Evolutionary conservation across 2,797 vertebrate genomes (phyloP).

Genomic region (Tiaroga cobitis): DNA sequence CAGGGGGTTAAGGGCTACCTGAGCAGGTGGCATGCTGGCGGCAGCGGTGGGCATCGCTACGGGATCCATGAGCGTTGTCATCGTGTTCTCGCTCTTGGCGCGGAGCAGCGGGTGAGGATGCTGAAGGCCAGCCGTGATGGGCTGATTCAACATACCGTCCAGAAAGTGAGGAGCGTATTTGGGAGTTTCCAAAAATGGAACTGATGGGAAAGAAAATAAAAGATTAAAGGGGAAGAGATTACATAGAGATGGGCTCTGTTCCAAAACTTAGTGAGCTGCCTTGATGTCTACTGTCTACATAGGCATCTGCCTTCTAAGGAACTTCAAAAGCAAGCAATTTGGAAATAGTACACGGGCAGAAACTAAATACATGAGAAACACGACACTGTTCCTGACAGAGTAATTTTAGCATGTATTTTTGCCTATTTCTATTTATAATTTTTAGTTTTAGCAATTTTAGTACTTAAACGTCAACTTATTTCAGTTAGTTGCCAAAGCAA

Average conservation of each 20-base stretch:
- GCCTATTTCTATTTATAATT: neutral
- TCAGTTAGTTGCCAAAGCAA: too few species aligned
- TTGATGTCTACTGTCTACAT: neutral
- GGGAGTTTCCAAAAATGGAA: slow-evolving; percentile 91
- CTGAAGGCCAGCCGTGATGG: slow-evolving; percentile 77
- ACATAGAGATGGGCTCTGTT: slow-evolving; percentile 5
- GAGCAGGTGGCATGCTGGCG: slow-evolving; percentile 71
- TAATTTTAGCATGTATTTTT: neutral
- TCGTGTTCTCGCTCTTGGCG: slow-evolving; percentile 91
- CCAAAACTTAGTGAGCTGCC: neutral
- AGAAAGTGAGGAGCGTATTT: slow-evolving; percentile 83
- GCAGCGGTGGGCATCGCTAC: slow-evolving; percentile 72
- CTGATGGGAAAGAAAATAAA: slow-evolving; percentile 65
- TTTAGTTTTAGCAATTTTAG: neutral
- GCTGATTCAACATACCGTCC: slow-evolving; percentile 80
- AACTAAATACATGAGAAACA: neutral
- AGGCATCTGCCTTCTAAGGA: neutral
- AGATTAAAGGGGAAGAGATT: neutral
- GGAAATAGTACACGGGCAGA: neutral
- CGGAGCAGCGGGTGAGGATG: slow-evolving; percentile 83
- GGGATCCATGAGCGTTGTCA: slow-evolving; percentile 82
- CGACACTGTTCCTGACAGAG: neutral
- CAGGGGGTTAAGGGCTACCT: slow-evolving; percentile 69
- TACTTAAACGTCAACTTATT: too few species aligned
- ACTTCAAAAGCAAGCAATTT: neutral